Base-by-base conservation (phyloP, 2,888 invertebrate species). In the Diplazon laetatorius region DNA sequence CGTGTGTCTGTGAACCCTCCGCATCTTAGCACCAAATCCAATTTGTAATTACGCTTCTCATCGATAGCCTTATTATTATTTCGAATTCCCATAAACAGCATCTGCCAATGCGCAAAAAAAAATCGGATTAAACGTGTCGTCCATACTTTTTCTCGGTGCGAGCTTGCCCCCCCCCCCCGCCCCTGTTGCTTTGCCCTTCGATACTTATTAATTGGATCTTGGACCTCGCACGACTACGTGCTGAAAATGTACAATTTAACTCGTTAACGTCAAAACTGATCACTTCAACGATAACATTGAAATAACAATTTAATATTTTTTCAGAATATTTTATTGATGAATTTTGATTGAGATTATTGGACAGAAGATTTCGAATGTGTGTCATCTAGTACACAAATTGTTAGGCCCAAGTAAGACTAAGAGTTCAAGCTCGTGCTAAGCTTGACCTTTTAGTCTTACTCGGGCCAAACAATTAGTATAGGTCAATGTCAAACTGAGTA, bases 1-100 rank as follows among this genome's bases (percentile, higher is more conserved):
- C 50, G 46, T 18, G 50, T 50, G 50, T 22, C 50, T 22, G n/a
- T n/a, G 37, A 37, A 69, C 69, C 69, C 68, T 69, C 39, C 62
- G 68, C 20, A 52, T 66, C 25, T 46, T 57, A 62, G 18, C 72
- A 55, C 70, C 59, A 50, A 70, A 59, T 14, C 20, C 37, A 25
- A 42, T 25, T 55, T 50, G 35, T 69, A 46, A 62, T 48, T 48
- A 20, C 50, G 44, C 39, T 48, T 39, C n/a, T 55, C 6, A 30
- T 48, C 25, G 30, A 30, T 20, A 44, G 44, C 2, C 59, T 16
- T 1, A 55, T 39, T 66, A n/a, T 39, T 44, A 55, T 50, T 25
- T 22, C 62, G 14, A 46, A 44, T 30, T 48, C 20, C 16, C 46
- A 50, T 57, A 30, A 14, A 60, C n/a, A n/a, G n/a, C n/a, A n/a